phyloP scores from a whole-genome alignment of 2,888 invertebrate genomes.

The Idaea biselata region DNA sequence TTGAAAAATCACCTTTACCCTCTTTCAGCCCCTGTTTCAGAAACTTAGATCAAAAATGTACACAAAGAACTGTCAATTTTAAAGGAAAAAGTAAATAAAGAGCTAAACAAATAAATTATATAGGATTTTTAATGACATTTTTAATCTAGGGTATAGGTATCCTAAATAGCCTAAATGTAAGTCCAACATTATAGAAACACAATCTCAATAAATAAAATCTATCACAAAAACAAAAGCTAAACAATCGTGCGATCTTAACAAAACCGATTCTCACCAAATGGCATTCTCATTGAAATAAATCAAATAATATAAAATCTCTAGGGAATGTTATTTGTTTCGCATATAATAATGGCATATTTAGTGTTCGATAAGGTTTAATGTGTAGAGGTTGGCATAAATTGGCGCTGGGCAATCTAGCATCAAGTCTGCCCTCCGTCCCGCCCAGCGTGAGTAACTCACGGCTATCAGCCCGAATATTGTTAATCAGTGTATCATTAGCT shows the following conservation, averaged over 20 bases:
- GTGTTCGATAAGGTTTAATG: constrained; percentile 78
- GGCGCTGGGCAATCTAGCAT: constrained; percentile 73
- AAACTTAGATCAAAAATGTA: too few species aligned
- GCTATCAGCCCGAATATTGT: constrained; percentile 79
- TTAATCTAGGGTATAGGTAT: too few species aligned
- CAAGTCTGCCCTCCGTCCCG: constrained; percentile 47
- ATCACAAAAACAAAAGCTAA: constrained; percentile 18
- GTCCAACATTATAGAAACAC: neutral
- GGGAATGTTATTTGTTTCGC: constrained; percentile 73
- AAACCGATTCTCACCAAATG: constrained; percentile 42
- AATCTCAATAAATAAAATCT: neutral
- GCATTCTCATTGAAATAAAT: constrained; percentile 65
- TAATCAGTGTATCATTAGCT: constrained; percentile 80
- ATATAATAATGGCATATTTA: constrained; percentile 80
- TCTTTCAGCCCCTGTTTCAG: too few species aligned
- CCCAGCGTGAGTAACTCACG: constrained; percentile 71
- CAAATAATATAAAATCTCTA: constrained; percentile 53
- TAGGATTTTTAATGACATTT: too few species aligned
- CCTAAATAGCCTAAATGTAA: neutral
- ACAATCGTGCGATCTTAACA: constrained; percentile 21
- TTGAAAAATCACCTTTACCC: too few species aligned
- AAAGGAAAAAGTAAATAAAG: too few species aligned
- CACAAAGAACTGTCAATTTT: too few species aligned
- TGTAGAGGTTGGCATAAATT: constrained; percentile 74
- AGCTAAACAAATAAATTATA: too few species aligned